A percentile compares a stretch with the other conserved stretches of the same genome.
These are phyloP conservation scores for Cyanocitta stelleri DNA, from an alignment of 2,113 vertebrate genomes.

Conservation along the genomic window DNA sequence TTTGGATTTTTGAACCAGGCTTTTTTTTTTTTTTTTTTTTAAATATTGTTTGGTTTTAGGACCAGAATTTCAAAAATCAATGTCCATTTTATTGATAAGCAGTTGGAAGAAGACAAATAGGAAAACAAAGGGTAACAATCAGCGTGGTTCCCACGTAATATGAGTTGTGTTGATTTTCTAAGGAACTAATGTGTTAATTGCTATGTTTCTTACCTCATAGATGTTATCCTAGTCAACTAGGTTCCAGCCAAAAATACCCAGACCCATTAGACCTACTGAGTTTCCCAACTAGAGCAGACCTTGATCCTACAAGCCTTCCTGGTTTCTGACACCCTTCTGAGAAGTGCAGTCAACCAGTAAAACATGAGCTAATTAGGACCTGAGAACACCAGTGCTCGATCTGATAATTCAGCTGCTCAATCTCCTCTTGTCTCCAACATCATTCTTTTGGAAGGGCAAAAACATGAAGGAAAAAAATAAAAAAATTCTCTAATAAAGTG, in stretches of 20 bases:
- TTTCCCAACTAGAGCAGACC: background rate
- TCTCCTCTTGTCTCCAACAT: background rate
- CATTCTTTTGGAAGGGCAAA: background rate
- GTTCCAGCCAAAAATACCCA: background rate
- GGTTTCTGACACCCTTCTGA: background rate
- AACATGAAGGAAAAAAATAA: background rate
- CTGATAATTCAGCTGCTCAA: background rate
- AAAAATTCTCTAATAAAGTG: background rate
- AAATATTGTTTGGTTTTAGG: background rate
- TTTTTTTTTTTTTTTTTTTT: background rate
- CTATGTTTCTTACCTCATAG: background rate
- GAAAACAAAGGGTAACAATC: background rate
- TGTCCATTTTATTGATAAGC: background rate
- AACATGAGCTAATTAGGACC: background rate
- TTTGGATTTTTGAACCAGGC: background rate
- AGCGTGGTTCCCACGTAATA: background rate
- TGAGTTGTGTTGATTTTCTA: background rate
- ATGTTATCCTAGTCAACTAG: background rate
- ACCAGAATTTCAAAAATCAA: background rate
- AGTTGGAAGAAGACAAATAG: background rate
- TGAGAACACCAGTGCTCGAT: background rate
- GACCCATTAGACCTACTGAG: background rate
- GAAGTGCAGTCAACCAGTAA: background rate
- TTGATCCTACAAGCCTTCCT: background rate
- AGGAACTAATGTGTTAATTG: background rate